Conservation (phyloP, 1,140 invertebrate genomes). For the Piezodorus guildinii region DNA sequence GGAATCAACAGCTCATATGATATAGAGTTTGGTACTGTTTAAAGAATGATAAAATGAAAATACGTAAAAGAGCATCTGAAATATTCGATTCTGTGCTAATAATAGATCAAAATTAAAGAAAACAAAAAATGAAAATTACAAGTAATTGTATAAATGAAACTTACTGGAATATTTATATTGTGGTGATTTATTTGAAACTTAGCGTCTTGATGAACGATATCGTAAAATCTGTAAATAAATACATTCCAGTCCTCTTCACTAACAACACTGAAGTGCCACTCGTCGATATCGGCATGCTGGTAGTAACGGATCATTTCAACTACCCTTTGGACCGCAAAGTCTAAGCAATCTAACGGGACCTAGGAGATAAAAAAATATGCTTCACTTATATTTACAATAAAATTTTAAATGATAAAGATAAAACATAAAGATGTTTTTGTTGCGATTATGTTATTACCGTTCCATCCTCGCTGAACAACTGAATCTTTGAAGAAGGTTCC, state of each 20-base stretch:
- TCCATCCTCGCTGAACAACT: slow-evolving; percentile 2
- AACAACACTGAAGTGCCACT: slow-evolving; percentile 47
- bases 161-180: slow-evolving; percentile 32
- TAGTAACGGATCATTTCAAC: slow-evolving; percentile 61
- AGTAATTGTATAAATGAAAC: neutral
- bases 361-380: slow-evolving; percentile 10
- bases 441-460: neutral
- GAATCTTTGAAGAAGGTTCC: slow-evolving; percentile 15
- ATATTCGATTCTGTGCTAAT: too few species aligned
- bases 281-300: slow-evolving; percentile 77
- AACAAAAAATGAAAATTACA: too few species aligned
- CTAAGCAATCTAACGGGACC: slow-evolving; percentile 53
- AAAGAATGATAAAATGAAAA: too few species aligned
- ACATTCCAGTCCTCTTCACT: slow-evolving; percentile 79
- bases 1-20: too few species aligned
- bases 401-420: too few species aligned
- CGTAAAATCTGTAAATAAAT: slow-evolving; percentile 64
- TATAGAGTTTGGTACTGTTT: too few species aligned
- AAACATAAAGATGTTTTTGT: neutral
- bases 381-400: neutral
- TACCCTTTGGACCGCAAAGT: slow-evolving; percentile 66
- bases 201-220: slow-evolving; percentile 50
- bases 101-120: too few species aligned
- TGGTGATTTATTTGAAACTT: slow-evolving; percentile 36
- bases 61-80: too few species aligned